Evolutionary conservation across 2,113 vertebrate species (phyloP), one percentile per base, ranked within the genome.

Genomic region (Plotosus lineatus): DNA sequence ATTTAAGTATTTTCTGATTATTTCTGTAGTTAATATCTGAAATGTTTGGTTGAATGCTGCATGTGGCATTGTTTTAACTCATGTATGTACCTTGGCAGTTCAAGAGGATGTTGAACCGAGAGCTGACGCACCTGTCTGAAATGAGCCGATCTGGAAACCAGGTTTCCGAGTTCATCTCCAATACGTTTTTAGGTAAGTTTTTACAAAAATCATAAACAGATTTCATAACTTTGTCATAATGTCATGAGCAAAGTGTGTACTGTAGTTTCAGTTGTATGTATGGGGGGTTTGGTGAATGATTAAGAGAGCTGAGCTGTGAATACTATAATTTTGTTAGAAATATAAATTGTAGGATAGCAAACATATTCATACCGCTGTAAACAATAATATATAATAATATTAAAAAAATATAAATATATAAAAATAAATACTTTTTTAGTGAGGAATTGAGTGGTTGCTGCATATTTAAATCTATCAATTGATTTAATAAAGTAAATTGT

Each of bases 91-190:
- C 85, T 90, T 92, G 93, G 48, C 90, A 99, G 98, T 99, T 99
- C 91, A 99, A 99, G 91, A 97, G 98, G 91, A 99, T 98, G 97
- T 92, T 99, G 83, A 99, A 99, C 89, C 93, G 98, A 85, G 98
- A 99, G 89, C 94, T 99, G 76, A 97, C 95, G 80, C 97, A 99
- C 87, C 95, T 99, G 51, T 99, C 97, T 73, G 98, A 99, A 94
- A 99, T 98, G 96, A 99, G 98, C 90, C 95, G 97, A 44, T 99
- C 98, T 82, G 98, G 97, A 88, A 99, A 99, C 90, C 98, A 99
- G 89, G 98, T 99, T 87, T 99, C 98, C 1, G 98, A 99, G 90
- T 99, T 93, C 90, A 99, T 99, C 89, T 99, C 97, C 61, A 99
- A 92, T 92, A 99, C 97, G 31, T 99, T 99, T 92, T 93, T 99